Evolutionary conservation across 1,140 invertebrate species (phyloP), one percentile per base, ranked within the genome.

Genomic region (Hycleus cichorii): DNA sequence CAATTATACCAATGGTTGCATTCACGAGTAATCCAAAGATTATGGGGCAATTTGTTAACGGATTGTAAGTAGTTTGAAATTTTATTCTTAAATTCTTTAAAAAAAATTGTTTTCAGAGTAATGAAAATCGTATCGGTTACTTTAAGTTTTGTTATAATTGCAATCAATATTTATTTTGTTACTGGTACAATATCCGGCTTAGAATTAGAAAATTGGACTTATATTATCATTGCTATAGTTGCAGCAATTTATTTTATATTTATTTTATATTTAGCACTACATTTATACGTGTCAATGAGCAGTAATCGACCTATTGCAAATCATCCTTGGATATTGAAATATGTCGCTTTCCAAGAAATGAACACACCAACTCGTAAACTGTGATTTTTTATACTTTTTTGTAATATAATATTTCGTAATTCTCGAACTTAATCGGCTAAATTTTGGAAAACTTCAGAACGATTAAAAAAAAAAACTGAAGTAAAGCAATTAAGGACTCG

Each of bases 21-120:
- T 95, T 96, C 68, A 95, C 91, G 0, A 88, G 88, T 49, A 87
- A 88, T 64, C 72, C 74, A 49, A 76, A 78, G 44, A 84, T 95
- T 4, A 96, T 96, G 93, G 88, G 89, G 43, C 83, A 88, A 63
- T 93, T 91, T 69, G 81, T 79, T 43, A 91, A 89, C 75, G 85
- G 86, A 77, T 66, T 78, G 84, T 88, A 77, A 74, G 81, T 76
- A 57, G 49, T 49, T 55, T 32, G 32, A 32, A 32, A 32, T 32
- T 32, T 32, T 32, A 7, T 32, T 32, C 2, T 32, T 32, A 47
- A 59, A 62, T 55, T 65, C 68, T 62, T 68, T 65, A 64, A 18
- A 18, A 18, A 18, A 18, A 1, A 18, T 18, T 7, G 7, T 54
- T 77, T 79, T 58, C 70, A 87, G 85, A 58, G 72, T 74, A 32